Base-by-base conservation (phyloP, 2,888 invertebrate genomes). In the Luperina nickerlii region DNA sequence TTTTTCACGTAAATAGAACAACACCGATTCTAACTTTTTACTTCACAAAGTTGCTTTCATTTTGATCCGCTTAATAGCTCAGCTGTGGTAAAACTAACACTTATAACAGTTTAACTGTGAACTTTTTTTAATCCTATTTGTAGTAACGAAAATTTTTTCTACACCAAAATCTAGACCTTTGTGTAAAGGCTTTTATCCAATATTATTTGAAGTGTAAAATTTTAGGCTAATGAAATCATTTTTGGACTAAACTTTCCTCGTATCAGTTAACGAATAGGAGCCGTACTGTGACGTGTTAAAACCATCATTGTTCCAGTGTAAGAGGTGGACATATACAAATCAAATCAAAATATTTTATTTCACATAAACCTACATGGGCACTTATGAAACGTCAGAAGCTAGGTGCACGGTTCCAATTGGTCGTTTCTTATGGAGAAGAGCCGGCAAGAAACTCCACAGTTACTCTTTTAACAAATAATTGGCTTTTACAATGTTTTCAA, bases 61-160 rank as follows among this genome's bases (percentile, higher is more conserved):
- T 78, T 27, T 62, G n/a, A 82, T 79, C 80, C 69, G 65, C 45
- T 82, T 73, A 63, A 54, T 83, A 81, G 15, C 32, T 42, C 11
- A n/a, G 66, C 48, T 73, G 74, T 54, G 38, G 74, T 74, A 48
- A 27, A 74, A 73, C 69, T 62, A 84, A 74, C 69, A 70, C 65
- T 45, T 72, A 79, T 8, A 76, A 67, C 70, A 66, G 45, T 79
- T 48, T 8, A 84, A 84, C 69, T 57, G 45, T 65, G 65, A 84
- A 63, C 80, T 45, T 69, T 65, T 65, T 68, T 66, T 80, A 84
- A 80, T 71, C 81, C 62, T 5, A 80, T 70, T 80, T 74, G 45
- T 13, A 70, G 38, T 70, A 74, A 65, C 45, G 0, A 73, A 85
- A 80, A 62, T 80, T 84, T 79, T 38, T 83, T 48, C 7, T 13